Conservation (phyloP, 2,113 vertebrate genomes). For the Pagrus major region DNA sequence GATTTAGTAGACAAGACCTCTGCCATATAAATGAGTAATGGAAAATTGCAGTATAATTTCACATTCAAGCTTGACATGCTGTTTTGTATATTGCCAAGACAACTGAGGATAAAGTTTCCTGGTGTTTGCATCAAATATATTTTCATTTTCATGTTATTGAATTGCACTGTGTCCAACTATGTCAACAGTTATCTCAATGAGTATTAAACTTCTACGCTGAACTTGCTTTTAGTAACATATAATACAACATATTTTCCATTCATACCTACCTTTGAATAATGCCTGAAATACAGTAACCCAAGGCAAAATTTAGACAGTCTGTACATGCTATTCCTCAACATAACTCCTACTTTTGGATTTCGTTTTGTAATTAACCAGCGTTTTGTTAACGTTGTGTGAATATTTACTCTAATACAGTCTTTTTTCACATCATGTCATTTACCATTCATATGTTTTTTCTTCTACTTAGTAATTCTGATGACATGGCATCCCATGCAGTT, state of each 20-base stretch:
- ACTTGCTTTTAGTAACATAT: neutral
- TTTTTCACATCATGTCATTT: neutral
- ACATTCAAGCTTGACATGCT: neutral
- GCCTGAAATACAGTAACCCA: neutral
- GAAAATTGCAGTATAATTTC: no score
- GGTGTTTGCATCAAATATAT: neutral
- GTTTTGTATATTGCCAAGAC: neutral
- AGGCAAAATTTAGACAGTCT: neutral
- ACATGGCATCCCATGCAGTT: neutral
- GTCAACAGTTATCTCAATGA: neutral
- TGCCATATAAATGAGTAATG: no score
- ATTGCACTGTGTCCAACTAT: neutral
- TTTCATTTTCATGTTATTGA: neutral
- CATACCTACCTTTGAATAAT: neutral
- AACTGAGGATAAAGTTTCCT: neutral
- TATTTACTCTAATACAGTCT: neutral
- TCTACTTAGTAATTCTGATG: neutral
- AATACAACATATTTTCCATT: neutral
- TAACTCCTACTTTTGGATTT: neutral
- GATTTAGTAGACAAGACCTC: no score
- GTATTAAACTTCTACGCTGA: neutral
- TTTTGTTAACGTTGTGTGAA: neutral
- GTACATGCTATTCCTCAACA: neutral
- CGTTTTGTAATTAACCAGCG: neutral
- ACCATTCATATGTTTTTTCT: neutral